Evolutionary conservation across 2,888 invertebrate species (phyloP).

Genomic region (Coecobrya sp.): DNA sequence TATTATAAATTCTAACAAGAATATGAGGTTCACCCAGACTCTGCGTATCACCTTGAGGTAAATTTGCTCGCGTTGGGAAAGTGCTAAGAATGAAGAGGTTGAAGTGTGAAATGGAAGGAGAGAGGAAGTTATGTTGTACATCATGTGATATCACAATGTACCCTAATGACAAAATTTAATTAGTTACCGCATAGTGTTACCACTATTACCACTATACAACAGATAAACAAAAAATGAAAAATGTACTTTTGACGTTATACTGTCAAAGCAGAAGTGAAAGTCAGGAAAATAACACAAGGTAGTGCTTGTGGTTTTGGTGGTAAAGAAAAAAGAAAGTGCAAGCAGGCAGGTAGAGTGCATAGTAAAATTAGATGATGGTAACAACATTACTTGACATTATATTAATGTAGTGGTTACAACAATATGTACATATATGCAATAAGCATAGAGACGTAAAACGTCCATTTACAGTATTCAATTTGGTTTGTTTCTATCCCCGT

Average conservation of each 20-base stretch:
- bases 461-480: no score
- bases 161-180: conserved; percentile 46
- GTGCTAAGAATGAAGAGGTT: neutral
- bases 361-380: neutral
- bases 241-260: neutral
- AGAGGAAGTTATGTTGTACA: neutral
- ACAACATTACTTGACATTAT: neutral
- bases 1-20: neutral
- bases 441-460: neutral
- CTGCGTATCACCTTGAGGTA: neutral
- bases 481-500: no score
- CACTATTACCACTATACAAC: neutral
- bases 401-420: neutral
- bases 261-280: neutral
- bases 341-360: neutral
- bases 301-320: neutral
- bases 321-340: neutral
- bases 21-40: neutral
- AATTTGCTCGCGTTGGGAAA: neutral
- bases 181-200: conserved; percentile 9
- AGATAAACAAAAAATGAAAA: neutral
- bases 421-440: neutral
- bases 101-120: neutral
- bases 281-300: neutral
- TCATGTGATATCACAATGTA: neutral